Conservation (phyloP, 1,140 invertebrate species). For the Tyrophagus putrescentiae region DNA sequence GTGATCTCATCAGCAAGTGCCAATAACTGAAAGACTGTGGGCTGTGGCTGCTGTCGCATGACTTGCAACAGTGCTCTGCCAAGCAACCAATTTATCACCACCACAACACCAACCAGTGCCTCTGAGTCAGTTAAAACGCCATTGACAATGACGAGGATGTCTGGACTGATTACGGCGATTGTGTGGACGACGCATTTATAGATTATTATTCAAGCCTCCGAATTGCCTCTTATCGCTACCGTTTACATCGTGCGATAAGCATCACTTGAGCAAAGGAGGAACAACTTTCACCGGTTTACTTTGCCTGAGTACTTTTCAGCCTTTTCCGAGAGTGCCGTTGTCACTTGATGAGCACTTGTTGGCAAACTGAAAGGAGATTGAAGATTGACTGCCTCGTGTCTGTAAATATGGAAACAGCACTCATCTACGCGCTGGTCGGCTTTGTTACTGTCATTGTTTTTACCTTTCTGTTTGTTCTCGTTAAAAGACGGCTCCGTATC, state of each 20-base stretch:
- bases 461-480: not conserved
- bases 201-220: no score
- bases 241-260: not conserved
- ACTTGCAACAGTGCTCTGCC: not conserved
- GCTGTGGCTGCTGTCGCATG: no score
- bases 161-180: not conserved
- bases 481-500: not conserved
- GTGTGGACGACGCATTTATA: not conserved
- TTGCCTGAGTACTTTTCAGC: no score
- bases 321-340: no score
- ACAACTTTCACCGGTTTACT: not conserved
- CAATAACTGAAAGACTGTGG: no score
- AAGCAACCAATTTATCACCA: not conserved
- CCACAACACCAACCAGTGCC: not conserved
- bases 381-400: not conserved
- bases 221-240: no score
- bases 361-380: not conserved
- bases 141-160: not conserved
- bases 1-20: not conserved
- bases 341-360: not conserved
- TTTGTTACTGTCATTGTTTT: not conserved
- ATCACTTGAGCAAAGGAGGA: not conserved
- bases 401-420: slow-evolving; percentile 36
- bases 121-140: not conserved
- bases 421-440: not conserved